These are phyloP conservation scores for Psococerastis gibbosa DNA, from an alignment of 2,888 invertebrate genomes.

Conservation along the genomic window DNA sequence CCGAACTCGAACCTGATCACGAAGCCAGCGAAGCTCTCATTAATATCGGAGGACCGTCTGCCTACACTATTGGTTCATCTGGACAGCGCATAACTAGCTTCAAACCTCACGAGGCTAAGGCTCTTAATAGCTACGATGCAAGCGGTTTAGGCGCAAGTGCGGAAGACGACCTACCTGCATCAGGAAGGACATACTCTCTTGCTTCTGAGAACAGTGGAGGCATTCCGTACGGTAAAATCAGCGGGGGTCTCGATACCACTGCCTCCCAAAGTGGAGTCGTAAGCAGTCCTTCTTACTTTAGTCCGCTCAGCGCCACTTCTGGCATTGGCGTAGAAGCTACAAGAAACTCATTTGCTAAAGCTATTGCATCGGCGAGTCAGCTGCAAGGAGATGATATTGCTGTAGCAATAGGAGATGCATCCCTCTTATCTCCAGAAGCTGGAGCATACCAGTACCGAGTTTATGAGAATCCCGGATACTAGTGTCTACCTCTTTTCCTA, in stretches of 20 bases:
- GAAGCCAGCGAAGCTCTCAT: neutral
- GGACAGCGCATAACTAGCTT: neutral
- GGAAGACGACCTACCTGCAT: too few relatives aligned
- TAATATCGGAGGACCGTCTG: neutral
- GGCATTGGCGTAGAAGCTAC: neutral
- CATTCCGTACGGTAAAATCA: too few relatives aligned
- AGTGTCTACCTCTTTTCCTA: too few relatives aligned
- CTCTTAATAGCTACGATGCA: too few relatives aligned
- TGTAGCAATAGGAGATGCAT: neutral
- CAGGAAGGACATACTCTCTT: too few relatives aligned
- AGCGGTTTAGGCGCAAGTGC: neutral
- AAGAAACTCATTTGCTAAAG: neutral
- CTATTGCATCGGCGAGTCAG: neutral
- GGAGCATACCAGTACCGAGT: slow-evolving; percentile 8
- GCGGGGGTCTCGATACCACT: too few relatives aligned
- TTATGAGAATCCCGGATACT: slow-evolving; percentile 6
- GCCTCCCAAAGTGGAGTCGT: too few relatives aligned
- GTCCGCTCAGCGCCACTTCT: neutral
- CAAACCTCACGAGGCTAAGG: too few relatives aligned
- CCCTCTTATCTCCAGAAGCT: neutral
- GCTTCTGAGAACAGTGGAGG: too few relatives aligned
- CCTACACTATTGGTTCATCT: neutral
- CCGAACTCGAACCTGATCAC: slow-evolving; percentile 4
- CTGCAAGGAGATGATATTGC: slow-evolving; percentile 7
- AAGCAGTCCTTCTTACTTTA: too few relatives aligned